phyloP scores from a whole-genome alignment of 1,140 invertebrate genomes.

The Armadillidium nasatum region DNA sequence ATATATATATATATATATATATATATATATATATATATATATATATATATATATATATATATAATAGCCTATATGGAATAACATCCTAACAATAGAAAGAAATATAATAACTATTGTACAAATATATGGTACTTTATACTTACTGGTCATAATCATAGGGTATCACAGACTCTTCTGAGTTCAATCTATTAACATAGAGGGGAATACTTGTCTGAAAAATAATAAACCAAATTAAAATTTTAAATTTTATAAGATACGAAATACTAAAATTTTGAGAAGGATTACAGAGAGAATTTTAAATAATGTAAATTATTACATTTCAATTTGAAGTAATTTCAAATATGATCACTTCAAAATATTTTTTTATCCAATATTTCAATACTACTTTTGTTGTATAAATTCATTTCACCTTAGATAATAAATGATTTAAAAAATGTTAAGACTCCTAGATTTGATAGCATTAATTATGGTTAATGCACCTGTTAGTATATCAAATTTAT shows the following conservation, averaged over 20 bases:
- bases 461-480: too few relatives aligned
- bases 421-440: too few relatives aligned
- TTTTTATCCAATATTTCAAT: too few relatives aligned
- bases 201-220: constrained; percentile 71
- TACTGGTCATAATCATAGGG: constrained; percentile 95
- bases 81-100: background rate
- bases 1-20: background rate
- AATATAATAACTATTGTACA: background rate
- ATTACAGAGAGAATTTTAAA: constrained; percentile 8
- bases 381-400: too few relatives aligned
- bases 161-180: constrained; percentile 92
- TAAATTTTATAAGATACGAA: background rate
- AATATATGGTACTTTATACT: constrained; percentile 47
- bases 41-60: too few relatives aligned
- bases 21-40: background rate
- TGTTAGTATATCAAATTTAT: too few relatives aligned
- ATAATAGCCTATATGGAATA: background rate
- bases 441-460: too few relatives aligned
- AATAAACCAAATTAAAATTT: constrained; percentile 43
- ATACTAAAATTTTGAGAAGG: background rate
- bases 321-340: background rate
- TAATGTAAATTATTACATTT: background rate
- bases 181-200: constrained; percentile 90
- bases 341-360: too few relatives aligned
- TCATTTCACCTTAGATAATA: too few relatives aligned